Conservation (phyloP, 2,888 invertebrate genomes). For the Zygogramma bicolorata region DNA sequence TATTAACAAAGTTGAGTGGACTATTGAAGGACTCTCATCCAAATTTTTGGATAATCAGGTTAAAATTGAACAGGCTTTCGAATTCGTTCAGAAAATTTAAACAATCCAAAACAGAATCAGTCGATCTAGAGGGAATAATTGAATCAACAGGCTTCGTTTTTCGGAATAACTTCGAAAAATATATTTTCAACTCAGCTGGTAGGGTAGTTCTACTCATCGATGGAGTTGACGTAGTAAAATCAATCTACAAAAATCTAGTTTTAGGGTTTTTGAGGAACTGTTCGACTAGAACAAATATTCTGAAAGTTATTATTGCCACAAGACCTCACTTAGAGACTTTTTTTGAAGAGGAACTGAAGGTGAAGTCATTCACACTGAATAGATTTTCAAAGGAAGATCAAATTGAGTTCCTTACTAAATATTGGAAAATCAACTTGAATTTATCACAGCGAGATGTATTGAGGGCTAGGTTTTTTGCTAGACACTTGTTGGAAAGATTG, state of each 20-base stretch:
- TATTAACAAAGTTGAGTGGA: too few relatives aligned
- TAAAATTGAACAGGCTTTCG: background rate
- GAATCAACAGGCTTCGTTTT: background rate
- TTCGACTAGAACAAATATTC: background rate
- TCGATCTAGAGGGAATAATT: background rate
- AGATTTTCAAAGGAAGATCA: slow-evolving; percentile 12
- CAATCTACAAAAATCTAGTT: background rate
- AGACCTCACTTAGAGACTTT: slow-evolving; percentile 18
- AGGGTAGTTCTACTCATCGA: slow-evolving; percentile 21
- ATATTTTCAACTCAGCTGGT: background rate
- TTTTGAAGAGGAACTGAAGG: slow-evolving; percentile 1
- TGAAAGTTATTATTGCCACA: slow-evolving; percentile 22
- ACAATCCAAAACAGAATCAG: background rate
- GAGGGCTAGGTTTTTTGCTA: background rate
- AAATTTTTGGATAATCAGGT: slow-evolving; percentile 12
- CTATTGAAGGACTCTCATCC: slow-evolving; percentile 1
- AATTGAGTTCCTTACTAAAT: slow-evolving; percentile 19
- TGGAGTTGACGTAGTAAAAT: slow-evolving; percentile 18
- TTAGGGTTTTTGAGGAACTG: background rate
- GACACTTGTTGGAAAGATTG: slow-evolving; percentile 7
- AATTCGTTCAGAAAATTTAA: background rate
- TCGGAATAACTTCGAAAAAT: background rate
- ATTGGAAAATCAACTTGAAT: slow-evolving; percentile 19
- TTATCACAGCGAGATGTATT: background rate
- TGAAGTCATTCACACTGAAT: background rate